A percentile compares a stretch with the other conserved stretches of the same genome.
Conservation (phyloP, 2,797 vertebrate genomes). For the Threskiornis aethiopicus region DNA sequence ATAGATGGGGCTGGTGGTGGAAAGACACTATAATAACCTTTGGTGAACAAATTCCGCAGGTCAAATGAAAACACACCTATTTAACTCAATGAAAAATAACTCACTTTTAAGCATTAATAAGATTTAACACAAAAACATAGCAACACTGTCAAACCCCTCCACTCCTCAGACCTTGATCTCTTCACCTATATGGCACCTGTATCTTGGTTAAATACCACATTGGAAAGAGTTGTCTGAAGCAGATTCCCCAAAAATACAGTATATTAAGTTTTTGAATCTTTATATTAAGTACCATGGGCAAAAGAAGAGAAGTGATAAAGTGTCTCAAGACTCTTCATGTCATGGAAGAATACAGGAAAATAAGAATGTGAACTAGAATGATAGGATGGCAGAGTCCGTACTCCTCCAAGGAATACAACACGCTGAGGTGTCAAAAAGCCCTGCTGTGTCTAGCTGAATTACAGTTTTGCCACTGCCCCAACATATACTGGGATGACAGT, state of each 20-base stretch:
- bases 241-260: background rate
- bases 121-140: background rate
- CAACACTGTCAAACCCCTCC: background rate
- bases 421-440: background rate
- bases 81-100: background rate
- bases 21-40: background rate
- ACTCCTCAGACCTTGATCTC: background rate
- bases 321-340: background rate
- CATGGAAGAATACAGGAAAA: conserved; percentile 14
- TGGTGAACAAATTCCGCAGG: background rate
- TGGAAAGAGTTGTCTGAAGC: background rate
- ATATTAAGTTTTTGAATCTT: background rate
- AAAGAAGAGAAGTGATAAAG: background rate
- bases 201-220: background rate
- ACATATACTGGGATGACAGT: background rate
- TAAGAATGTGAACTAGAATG: background rate
- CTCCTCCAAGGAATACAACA: background rate
- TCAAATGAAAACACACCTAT: background rate
- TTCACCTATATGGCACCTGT: background rate
- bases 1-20: background rate
- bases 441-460: background rate
- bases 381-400: background rate
- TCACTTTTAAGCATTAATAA: background rate
- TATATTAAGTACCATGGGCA: background rate
- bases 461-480: background rate